Percentiles rank a stretch among this genome's conserved stretches.
phyloP scores from a whole-genome alignment of 1,140 invertebrate genomes.

The Zaprionus camerounensis region DNA sequence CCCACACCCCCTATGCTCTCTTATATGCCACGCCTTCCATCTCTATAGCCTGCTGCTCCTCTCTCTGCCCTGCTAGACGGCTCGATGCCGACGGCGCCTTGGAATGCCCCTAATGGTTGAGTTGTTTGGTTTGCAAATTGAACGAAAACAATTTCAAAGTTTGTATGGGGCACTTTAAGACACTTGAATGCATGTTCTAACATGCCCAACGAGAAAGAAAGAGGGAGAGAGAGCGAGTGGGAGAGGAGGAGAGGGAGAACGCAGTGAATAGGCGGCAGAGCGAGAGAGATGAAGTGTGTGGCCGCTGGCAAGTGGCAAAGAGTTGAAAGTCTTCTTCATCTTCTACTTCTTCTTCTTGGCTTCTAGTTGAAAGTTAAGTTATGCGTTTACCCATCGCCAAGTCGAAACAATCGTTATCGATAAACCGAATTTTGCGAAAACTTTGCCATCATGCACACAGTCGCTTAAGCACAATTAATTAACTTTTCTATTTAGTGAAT shows the following conservation, averaged over 20 bases:
- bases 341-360: background rate
- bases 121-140: constrained; percentile 74
- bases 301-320: constrained; percentile 20
- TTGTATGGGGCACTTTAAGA: constrained; percentile 52
- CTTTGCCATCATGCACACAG: background rate
- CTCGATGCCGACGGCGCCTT: constrained; percentile 26
- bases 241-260: background rate
- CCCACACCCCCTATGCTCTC: background rate
- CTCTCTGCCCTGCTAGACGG: background rate
- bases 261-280: background rate
- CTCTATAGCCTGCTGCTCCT: background rate
- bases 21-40: background rate
- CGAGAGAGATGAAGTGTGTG: constrained; percentile 1
- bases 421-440: constrained; percentile 2
- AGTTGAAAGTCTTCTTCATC: constrained; percentile 30
- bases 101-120: constrained; percentile 66
- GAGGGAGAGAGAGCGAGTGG: background rate
- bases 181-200: constrained; percentile 48
- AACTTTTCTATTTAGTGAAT: constrained; percentile 1
- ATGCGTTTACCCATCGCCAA: constrained; percentile 23
- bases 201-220: background rate
- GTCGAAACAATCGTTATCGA: constrained; percentile 23
- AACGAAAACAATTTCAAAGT: constrained; percentile 77
- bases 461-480: constrained; percentile 9
- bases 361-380: constrained; percentile 37